Base-by-base conservation (phyloP, 2,888 invertebrate species). In the Macrophya annulata region DNA sequence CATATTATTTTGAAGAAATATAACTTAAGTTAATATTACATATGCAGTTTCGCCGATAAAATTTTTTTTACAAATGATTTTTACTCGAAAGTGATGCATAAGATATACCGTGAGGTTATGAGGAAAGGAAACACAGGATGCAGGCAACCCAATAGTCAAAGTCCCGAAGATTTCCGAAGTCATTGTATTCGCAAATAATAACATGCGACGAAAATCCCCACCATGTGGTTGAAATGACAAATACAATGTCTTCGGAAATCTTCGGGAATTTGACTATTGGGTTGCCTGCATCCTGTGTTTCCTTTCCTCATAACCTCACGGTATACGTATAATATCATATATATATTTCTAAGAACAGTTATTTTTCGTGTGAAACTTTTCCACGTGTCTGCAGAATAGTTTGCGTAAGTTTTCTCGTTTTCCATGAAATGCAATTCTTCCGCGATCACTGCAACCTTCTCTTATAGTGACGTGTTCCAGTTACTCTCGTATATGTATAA, bases 401-500 rank as follows among this genome's bases (percentile, higher is more conserved):
- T 77, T 77, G 51, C 77, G 31, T 43, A 43, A 81, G 81, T 43
- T 59, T 62, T 6, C 43, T 31, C 1, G n/a, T 81, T 81, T 81
- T 62, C 37, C 21, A 31, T 37, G 51, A 77, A 77, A 77, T 77
- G n/a, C 21, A 31, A 77, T 55, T 55, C 77, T 77, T 37, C 77
- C 77, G 77, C 37, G 55, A 51, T 77, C 37, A 15, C n/a, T n/a
- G n/a, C 6, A 77, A 21, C 31, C 25, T 17, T 55, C 51, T 77
- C 37, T 17, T 31, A 17, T 6, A 77, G 17, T 37, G 72, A 43
- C 77, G 51, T 31, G 77, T 12, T 76, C 48, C 21, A 62, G 62
- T 81, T 62, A 59, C 81, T 81, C 21, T 40, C 21, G 31, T 51
- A 17, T 48, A 51, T n/a, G n/a, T n/a, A 12, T 37, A 68, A 4